Conservation (phyloP, 2,797 vertebrate species). For the Enteromius thamalakanensis region DNA sequence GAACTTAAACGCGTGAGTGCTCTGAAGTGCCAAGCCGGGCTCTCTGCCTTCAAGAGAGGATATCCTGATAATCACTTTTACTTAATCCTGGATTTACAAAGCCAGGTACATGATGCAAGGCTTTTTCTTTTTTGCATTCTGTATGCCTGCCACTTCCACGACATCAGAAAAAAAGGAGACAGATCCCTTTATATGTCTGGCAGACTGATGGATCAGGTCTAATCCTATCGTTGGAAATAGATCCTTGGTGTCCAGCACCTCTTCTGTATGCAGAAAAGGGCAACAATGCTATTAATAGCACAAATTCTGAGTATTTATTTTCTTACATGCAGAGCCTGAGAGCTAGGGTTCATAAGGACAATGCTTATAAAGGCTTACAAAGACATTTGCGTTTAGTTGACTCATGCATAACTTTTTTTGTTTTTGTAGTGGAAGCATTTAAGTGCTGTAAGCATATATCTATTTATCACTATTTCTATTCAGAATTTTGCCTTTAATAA, state of each 20-base stretch:
- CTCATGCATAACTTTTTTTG: too few relatives aligned
- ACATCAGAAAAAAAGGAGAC: slow-evolving; percentile 23
- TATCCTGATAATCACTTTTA: slow-evolving; percentile 59
- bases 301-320: slow-evolving; percentile 30
- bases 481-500: background rate
- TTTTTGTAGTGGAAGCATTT: background rate
- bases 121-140: slow-evolving; percentile 35
- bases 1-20: slow-evolving; percentile 21
- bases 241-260: slow-evolving; percentile 3
- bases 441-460: background rate
- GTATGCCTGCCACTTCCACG: background rate
- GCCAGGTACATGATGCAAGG: slow-evolving; percentile 49
- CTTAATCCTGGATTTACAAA: slow-evolving; percentile 49
- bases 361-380: background rate
- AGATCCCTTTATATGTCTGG: slow-evolving; percentile 29
- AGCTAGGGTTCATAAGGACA: slow-evolving; percentile 15
- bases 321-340: background rate
- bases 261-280: slow-evolving; percentile 22
- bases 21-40: slow-evolving; percentile 30
- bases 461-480: background rate
- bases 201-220: slow-evolving; percentile 25
- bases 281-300: slow-evolving; percentile 50
- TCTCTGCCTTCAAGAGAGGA: slow-evolving; percentile 28
- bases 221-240: slow-evolving; percentile 51
- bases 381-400: background rate